Percentiles rank a stretch among this genome's conserved stretches.
Conservation (phyloP, 2,888 invertebrate genomes). For the Chymomyza caudatula region DNA sequence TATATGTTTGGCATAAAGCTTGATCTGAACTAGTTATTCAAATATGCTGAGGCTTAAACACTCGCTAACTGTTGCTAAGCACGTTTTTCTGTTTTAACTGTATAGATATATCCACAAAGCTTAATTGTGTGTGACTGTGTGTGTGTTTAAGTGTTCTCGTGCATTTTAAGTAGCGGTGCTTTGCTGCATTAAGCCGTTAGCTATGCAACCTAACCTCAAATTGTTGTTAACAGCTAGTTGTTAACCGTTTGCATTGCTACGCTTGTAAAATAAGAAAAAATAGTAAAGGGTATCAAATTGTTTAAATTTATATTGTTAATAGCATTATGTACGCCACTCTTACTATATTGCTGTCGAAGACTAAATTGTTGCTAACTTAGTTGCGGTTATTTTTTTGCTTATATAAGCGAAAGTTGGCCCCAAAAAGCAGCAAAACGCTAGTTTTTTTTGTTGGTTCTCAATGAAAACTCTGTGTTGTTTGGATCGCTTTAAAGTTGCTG, state of each 20-base stretch:
- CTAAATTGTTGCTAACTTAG: constrained; percentile 26
- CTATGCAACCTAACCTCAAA: constrained; percentile 56
- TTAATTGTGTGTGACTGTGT: neutral
- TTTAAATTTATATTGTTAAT: constrained; percentile 47
- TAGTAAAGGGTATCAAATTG: constrained; percentile 56
- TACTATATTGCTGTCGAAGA: constrained; percentile 19
- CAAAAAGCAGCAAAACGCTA: constrained; percentile 38
- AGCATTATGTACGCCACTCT: constrained; percentile 51
- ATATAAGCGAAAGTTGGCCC: constrained; percentile 67
- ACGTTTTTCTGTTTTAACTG: constrained; percentile 63
- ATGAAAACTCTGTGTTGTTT: constrained; percentile 22
- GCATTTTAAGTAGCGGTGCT: constrained; percentile 1
- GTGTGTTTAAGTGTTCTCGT: neutral
- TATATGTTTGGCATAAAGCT: neutral
- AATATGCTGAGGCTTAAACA: constrained; percentile 55
- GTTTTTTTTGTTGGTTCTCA: constrained; percentile 25
- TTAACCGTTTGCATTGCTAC: neutral
- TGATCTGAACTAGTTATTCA: constrained; percentile 67
- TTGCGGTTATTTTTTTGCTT: constrained; percentile 53
- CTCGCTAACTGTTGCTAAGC: constrained; percentile 65
- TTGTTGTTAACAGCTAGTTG: neutral
- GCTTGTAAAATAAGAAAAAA: neutral
- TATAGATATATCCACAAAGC: neutral
- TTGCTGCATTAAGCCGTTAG: constrained; percentile 63
- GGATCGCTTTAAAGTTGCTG: constrained; percentile 49